phyloP scores from a whole-genome alignment of 37 sponge, comb jelly and placozoan species.

The Bolinopsis microptera region DNA sequence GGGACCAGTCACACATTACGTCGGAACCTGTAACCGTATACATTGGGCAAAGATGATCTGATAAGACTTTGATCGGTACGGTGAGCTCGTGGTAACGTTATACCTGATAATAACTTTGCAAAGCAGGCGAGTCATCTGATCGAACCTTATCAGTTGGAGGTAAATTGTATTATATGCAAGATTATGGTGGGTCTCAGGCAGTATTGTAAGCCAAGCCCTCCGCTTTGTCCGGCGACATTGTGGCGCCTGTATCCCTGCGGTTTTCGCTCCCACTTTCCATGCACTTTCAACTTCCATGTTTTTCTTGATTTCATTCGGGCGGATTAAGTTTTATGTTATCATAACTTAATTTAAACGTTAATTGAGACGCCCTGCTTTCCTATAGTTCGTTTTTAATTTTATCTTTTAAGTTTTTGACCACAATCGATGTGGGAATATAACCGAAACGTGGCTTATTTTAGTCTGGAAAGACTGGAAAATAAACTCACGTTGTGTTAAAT shows the following conservation, averaged over 20 bases:
- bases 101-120: conserved; percentile 26
- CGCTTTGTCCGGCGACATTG: neutral
- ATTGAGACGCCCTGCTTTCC: too few species aligned
- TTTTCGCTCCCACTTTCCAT: too few species aligned
- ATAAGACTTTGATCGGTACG: conserved; percentile 30
- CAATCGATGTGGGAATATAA: too few species aligned
- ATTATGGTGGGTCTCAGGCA: neutral
- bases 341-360: too few species aligned
- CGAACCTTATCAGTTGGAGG: conserved; percentile 15
- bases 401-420: too few species aligned
- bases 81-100: neutral
- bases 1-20: neutral
- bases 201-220: neutral
- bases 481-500: too few species aligned
- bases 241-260: neutral
- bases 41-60: conserved; percentile 47
- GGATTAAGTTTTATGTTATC: too few species aligned
- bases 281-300: too few species aligned
- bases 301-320: too few species aligned
- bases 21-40: conserved; percentile 48
- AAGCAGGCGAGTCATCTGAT: conserved; percentile 34
- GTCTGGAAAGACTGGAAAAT: too few species aligned
- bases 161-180: conserved; percentile 55
- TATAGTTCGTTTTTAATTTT: too few species aligned
- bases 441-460: too few species aligned